Conservation (phyloP, 2,113 vertebrate species). For the Numida meleagris region DNA sequence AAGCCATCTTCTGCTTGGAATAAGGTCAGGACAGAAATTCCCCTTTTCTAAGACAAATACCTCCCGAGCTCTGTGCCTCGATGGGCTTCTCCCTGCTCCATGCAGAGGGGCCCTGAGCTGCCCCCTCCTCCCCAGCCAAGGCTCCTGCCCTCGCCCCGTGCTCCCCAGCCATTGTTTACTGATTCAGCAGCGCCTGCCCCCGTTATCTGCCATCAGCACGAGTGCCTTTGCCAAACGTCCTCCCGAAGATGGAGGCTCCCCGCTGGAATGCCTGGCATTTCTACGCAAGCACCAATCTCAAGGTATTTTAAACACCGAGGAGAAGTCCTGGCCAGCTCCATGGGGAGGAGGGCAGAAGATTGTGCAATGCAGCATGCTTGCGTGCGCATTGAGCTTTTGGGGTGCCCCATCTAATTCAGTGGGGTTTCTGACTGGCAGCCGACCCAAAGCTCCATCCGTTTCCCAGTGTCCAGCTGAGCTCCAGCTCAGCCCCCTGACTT, state of each 20-base stretch:
- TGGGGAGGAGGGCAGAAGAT: background rate
- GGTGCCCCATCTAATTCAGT: no score
- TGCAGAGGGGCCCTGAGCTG: accelerated
- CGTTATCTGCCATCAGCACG: background rate
- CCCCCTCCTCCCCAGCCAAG: background rate
- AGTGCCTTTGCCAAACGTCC: background rate
- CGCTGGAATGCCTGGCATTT: background rate
- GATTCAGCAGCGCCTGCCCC: background rate
- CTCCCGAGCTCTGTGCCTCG: background rate
- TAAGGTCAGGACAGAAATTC: background rate
- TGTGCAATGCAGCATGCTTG: background rate
- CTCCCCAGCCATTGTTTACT: background rate
- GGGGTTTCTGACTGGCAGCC: background rate
- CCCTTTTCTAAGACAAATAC: background rate
- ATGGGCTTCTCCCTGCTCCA: no score
- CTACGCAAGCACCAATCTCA: background rate
- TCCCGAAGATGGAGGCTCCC: background rate
- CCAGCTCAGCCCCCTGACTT: background rate
- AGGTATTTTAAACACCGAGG: background rate
- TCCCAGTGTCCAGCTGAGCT: background rate
- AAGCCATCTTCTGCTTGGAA: accelerated
- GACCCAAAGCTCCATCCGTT: background rate
- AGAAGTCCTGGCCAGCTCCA: background rate
- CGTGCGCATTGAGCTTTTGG: no score
- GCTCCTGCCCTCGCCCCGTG: background rate